Evolutionary conservation across 2,113 vertebrate genomes (phyloP), one percentile per base, ranked within the genome.

Genomic region (Seriola rivoliana): DNA sequence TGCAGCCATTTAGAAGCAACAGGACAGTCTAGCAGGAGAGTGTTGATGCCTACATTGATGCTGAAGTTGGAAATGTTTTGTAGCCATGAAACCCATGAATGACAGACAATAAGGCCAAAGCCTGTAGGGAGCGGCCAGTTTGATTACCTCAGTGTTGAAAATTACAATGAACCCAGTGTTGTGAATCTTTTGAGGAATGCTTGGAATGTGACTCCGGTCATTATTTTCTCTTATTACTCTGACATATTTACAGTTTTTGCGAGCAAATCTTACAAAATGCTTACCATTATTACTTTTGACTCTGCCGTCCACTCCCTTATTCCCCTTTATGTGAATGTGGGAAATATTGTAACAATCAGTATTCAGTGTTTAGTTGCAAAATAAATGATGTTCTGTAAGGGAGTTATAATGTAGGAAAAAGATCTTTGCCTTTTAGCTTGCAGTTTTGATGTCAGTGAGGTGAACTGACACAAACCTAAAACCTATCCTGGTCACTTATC

Each of bases 111-210:
- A 54, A 38, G 13, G 8, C 19, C 11, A 5, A 3, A 25, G 34
- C 38, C 2, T 62, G 44, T 11, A 55, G 38, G 57, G n/a, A 58
- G 38, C 5, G 17, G n/a, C 32, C 8, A 46, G 40, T 58, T 70
- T 68, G 50, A 74, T 79, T 63, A 50, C 10, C 6, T 77, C 32
- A 65, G 40, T 42, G 68, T 71, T 48, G 16, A 52, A 57, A 58
- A 63, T 55, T 1, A 57, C 32, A 34, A 13, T 16, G 0, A 83
- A 55, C 58, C 32, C 62, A 17, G 19, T 59, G 54, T 67, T 84
- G 17, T 17, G n/a, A 65, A 54, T 71, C 32, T 29, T 36, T 59
- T 25, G 25, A 75, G 68, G 60, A 78, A 83, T 54, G n/a, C 11
- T 60, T 60, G 29, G 60, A 76, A 75, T 71, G 66, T 65, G n/a